A percentile compares a stretch with the other conserved stretches of the same genome.
phyloP scores from a whole-genome alignment of 2,888 invertebrate species.

The Chironomus tentans region DNA sequence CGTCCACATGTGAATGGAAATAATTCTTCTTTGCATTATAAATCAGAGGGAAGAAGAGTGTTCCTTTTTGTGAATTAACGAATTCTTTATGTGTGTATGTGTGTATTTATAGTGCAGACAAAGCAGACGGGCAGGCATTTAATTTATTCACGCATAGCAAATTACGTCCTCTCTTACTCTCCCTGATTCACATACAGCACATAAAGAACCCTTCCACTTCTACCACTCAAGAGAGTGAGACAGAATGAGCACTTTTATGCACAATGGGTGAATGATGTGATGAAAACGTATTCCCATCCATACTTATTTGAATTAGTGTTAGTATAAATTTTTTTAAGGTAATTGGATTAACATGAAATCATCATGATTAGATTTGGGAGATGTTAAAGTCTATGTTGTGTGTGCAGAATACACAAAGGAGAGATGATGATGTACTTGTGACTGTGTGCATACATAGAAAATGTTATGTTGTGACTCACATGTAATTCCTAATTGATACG shows the following conservation, averaged over 20 bases:
- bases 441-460: neutral
- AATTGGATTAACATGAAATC: neutral
- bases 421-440: neutral
- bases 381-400: neutral
- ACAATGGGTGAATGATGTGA: neutral
- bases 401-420: neutral
- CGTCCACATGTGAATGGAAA: neutral
- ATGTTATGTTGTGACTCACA: conserved; percentile 24
- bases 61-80: conserved; percentile 5
- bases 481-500: conserved; percentile 24
- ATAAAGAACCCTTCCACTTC: conserved; percentile 2
- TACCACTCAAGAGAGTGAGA: neutral
- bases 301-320: neutral
- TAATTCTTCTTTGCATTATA: neutral
- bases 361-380: neutral
- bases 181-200: too few relatives aligned
- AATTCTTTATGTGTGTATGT: neutral
- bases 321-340: neutral
- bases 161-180: neutral
- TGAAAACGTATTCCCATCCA: neutral
- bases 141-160: conserved; percentile 14
- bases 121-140: neutral
- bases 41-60: neutral
- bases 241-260: neutral
- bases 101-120: neutral